Percentiles rank a stretch among this genome's conserved stretches.
Evolutionary conservation across 2,113 vertebrate genomes (phyloP).

Genomic region (Sarotherodon lohbergeri): DNA sequence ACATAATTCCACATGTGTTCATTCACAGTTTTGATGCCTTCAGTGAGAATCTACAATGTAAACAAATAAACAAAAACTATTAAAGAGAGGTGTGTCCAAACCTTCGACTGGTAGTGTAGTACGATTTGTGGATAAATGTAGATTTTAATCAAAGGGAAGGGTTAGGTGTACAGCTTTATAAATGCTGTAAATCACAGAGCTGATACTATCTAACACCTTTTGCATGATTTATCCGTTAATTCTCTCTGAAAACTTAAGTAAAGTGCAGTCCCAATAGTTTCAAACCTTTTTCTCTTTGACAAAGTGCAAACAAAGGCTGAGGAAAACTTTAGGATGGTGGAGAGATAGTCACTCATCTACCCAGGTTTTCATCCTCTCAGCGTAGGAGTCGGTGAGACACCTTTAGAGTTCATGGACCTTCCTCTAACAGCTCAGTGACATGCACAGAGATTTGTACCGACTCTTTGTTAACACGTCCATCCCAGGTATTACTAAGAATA

Average conservation of each 20-base stretch:
- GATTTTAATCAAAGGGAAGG: neutral
- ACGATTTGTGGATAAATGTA: neutral
- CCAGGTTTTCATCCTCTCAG: neutral
- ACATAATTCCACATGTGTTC: neutral
- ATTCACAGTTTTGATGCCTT: neutral
- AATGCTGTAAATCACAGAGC: neutral
- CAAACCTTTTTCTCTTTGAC: neutral
- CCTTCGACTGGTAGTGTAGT: neutral
- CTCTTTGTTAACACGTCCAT: constrained; percentile 60
- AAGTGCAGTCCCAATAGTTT: neutral
- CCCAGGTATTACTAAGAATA: constrained; percentile 74
- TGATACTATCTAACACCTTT: neutral
- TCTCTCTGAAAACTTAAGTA: neutral
- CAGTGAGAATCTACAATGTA: neutral
- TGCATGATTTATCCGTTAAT: neutral
- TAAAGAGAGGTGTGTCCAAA: neutral
- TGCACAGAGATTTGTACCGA: neutral
- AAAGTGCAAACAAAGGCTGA: neutral
- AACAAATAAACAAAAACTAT: neutral
- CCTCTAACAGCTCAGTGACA: constrained; percentile 71
- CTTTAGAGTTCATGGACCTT: constrained; percentile 76
- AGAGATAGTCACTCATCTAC: neutral
- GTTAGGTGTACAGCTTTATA: neutral
- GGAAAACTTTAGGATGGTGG: neutral
- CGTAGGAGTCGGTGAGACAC: constrained; percentile 56